Evolutionary conservation across 92 coral and sea anemone species (phyloP).

Genomic region (Epizoanthus scotinus): DNA sequence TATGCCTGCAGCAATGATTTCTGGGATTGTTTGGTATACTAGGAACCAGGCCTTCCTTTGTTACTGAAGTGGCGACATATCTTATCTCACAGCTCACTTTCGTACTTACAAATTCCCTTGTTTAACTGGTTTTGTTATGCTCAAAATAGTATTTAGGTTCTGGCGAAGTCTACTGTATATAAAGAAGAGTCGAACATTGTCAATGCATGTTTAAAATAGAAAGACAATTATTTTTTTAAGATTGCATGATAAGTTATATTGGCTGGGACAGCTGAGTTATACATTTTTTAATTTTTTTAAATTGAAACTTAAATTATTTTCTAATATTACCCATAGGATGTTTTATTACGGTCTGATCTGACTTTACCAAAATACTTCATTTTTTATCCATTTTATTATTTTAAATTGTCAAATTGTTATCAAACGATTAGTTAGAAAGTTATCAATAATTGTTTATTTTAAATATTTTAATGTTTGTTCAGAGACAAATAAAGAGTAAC

Average conservation of each 20-base stretch:
- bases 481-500: neutral
- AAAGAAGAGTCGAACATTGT: neutral
- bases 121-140: neutral
- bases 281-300: neutral
- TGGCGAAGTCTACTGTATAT: slow-evolving; percentile 2
- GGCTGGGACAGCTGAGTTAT: neutral
- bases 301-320: neutral
- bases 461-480: neutral
- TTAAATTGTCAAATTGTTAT: neutral
- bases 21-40: too few species aligned
- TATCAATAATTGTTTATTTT: too few species aligned
- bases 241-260: neutral
- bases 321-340: slow-evolving; percentile 33
- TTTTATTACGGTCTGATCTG: slow-evolving; percentile 31
- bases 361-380: neutral
- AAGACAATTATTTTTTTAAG: neutral
- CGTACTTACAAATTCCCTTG: slow-evolving; percentile 9
- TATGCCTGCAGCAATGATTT: too few species aligned
- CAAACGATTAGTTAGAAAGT: too few species aligned
- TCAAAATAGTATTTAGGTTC: slow-evolving; percentile 5
- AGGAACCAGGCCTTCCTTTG: neutral
- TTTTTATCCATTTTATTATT: neutral
- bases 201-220: neutral
- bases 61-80: neutral
- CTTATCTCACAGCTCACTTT: neutral